These are phyloP conservation scores for Sarcophaga carnaria DNA, from an alignment of 2,888 invertebrate species.

Conservation along the genomic window DNA sequence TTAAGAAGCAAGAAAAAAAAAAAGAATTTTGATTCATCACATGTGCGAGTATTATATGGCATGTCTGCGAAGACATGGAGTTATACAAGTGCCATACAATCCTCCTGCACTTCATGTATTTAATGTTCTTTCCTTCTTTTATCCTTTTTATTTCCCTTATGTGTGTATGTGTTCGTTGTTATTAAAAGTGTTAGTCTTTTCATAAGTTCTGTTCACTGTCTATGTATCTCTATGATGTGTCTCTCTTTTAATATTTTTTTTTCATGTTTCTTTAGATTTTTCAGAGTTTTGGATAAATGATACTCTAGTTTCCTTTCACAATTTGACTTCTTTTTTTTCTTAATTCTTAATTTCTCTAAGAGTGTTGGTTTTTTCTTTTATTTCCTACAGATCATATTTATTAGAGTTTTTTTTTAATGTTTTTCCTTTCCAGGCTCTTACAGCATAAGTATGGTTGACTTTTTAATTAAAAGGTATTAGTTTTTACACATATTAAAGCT, in stretches of 20 bases:
- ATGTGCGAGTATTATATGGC: neutral
- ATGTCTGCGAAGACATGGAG: neutral
- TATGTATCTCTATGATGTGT: neutral
- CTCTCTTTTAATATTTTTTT: conserved; percentile 3
- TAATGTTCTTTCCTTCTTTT: conserved; percentile 8
- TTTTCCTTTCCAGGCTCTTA: too few species aligned
- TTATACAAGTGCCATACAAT: neutral
- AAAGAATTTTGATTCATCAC: conserved; percentile 57
- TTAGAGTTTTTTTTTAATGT: too few species aligned
- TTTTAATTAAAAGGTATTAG: too few species aligned
- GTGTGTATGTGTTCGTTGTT: conserved; percentile 51
- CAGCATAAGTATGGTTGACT: too few species aligned
- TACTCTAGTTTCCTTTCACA: conserved; percentile 51
- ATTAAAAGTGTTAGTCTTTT: conserved; percentile 65
- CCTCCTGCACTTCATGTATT: conserved; percentile 28
- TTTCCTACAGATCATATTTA: too few species aligned
- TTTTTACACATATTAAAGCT: too few species aligned
- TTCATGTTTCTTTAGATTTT: conserved; percentile 38
- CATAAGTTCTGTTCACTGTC: conserved; percentile 2
- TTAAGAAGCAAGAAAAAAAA: neutral
- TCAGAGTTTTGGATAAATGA: conserved; percentile 40
- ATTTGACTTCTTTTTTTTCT: conserved; percentile 42
- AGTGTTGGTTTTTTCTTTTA: neutral
- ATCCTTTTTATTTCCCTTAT: conserved; percentile 17
- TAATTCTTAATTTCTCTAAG: conserved; percentile 36